A percentile compares a stretch with the other conserved stretches of the same genome.
These are phyloP conservation scores for Caenorhabditis japonica DNA, from an alignment of 2,888 invertebrate genomes.

Conservation along the genomic window DNA sequence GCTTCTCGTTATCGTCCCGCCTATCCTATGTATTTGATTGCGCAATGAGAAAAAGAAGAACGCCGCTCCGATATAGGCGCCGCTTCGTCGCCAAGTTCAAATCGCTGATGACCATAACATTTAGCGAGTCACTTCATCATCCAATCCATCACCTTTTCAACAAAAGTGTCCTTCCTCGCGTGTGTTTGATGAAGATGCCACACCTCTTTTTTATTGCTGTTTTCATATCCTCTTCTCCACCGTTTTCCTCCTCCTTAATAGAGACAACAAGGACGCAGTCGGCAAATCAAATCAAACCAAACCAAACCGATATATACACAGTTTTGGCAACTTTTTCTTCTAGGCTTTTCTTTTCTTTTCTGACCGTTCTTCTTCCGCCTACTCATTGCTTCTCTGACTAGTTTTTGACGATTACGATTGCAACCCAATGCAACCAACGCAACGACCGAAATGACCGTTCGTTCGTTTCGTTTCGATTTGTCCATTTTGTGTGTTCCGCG, in stretches of 20 bases:
- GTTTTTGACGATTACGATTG: neutral
- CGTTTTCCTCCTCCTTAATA: constrained; percentile 20
- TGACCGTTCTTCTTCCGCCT: constrained; percentile 4
- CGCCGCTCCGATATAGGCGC: neutral
- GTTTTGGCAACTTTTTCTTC: constrained; percentile 2
- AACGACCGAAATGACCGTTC: too few species aligned
- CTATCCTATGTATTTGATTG: constrained; percentile 2
- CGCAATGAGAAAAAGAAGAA: constrained; percentile 1
- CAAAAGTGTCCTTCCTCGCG: constrained; percentile 8
- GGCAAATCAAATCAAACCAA: too few species aligned
- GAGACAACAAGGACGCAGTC: too few species aligned
- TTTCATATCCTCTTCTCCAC: constrained; percentile 13
- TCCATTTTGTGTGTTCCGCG: too few species aligned
- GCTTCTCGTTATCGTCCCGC: constrained; percentile 16
- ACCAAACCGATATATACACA: too few species aligned
- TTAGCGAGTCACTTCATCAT: too few species aligned
- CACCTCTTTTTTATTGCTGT: constrained; percentile 50
- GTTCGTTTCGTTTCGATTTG: too few species aligned
- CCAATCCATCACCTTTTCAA: constrained; percentile 24
- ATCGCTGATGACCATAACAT: too few species aligned
- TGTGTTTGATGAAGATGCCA: constrained; percentile 27
- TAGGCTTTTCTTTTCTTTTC: neutral
- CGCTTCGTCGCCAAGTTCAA: neutral
- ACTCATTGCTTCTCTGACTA: constrained; percentile 6
- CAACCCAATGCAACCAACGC: too few species aligned